Base-by-base conservation (phyloP, 2,113 vertebrate genomes). In the Stictonetta naevosa region DNA sequence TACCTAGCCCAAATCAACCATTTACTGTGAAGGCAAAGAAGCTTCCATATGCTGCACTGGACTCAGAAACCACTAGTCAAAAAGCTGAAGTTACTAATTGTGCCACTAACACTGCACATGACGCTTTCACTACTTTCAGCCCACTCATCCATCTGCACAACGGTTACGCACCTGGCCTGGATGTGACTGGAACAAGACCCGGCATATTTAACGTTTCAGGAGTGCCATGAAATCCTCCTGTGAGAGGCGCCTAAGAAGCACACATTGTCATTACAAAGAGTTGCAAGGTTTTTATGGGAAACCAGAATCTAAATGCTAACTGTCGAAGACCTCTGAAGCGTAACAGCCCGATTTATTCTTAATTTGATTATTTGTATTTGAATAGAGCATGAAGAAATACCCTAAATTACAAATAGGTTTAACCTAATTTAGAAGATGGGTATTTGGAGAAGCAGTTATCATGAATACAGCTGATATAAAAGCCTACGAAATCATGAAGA, bases 341-440 rank as follows among this genome's bases (percentile, higher is more conserved):
- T 58, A 79, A 85, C 74, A 64, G 38, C n/a, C n/a, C 3, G 4
- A 92, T 85, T 76, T 84, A 33, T 40, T 84, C 83, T 84, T 75
- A 62, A 84, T 68, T 83, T 82, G 29, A 92, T 63, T 91, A 71
- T 52, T 72, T 77, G 20, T 44, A 48, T 82, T 86, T 91, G 73
- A 95, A 79, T 79, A 91, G 80, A 92, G 83, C 38, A 42, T 34
- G 46, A 87, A 88, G 80, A 86, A 90, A 82, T 44, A 92, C 34
- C 26, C 19, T 20, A 75, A 84, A 78, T 0, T 53, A 84, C 62
- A 91, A 92, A 88, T 6, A 89, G 20, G 31, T 73, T 95, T 58
- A 89, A 84, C 64, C 44, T 85, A 20, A 81, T 82, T 84, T 53
- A 58, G 42, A 84, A 91, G 81, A 89, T 3, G 2, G 29, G 42